Base-by-base conservation (phyloP, 2,888 invertebrate genomes). In the Meteorus cinctellus region DNA sequence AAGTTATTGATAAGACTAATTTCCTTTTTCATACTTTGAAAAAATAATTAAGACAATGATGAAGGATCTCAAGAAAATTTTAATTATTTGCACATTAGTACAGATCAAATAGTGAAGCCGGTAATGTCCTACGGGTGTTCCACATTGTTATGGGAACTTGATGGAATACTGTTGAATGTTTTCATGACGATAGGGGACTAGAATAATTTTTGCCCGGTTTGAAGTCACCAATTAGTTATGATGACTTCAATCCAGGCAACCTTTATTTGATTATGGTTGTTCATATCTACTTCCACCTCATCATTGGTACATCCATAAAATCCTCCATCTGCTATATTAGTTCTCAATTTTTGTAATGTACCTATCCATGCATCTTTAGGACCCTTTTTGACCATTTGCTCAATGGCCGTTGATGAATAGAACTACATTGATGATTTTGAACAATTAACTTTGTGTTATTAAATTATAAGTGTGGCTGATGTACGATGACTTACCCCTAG, bases 281-380 rank as follows among this genome's bases (percentile, higher is more conserved):
- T 66, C 6, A 24, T 27, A 41, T 66, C 41, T 2, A 66, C 66
- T 16, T 66, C 16, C 2, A 41, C 27, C 24, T 36, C 41, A 19
- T 34, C 12, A 45, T 66, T 66, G 4, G 66, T 36, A 16, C 66
- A 66, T 41, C 66, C 66, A 5, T 66, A 66, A 19, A 36, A 66
- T 66, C 66, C 66, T 19, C 19, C 36, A 4, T 66, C 66, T 19
- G 55, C 55, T 24, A 55, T 55, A 55, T 3, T 10, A 55, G 55
- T 19, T 24, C 19, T n/a, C 8, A 19, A 24, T 19, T 55, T 55
- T 6, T 1, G 19, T 4, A 55, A 19, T 5, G 55, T 55, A 55
- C 19, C 8, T 55, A 19, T 55, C 55, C 55, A 55, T 8, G 55
- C 4, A 55, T 24, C 34, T 4, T 6, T 8, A 8, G 19, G 2